Evolutionary conservation across 2,888 invertebrate genomes (phyloP), one percentile per base, ranked within the genome.

Genomic region (Eurois occulta): DNA sequence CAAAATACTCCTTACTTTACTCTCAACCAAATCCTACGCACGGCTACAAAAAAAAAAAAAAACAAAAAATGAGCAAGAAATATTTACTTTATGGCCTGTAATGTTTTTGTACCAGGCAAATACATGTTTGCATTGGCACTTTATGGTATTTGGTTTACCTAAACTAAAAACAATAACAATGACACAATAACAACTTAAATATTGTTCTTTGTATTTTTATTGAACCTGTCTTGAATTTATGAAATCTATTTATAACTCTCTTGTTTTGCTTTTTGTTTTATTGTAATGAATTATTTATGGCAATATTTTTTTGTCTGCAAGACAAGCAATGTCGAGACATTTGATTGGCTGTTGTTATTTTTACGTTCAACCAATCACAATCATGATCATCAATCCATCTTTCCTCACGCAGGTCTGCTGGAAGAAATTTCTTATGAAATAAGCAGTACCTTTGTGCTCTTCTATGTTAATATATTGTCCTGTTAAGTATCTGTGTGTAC

Each of bases 171-270:
- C 35, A 69, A 62, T 38, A 72, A 72, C 46, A 78, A 6, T 41
- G 24, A n/a, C n/a, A n/a, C 64, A 38, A 83, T 83, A 73, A 78
- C 83, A 73, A 78, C 83, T 73, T 28, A 41, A 35, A 62, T n/a
- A n/a, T 38, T 21, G 16, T 4, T 65, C 24, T 64, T 77, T 64
- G 28, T 35, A 18, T 62, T 60, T 32, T 79, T 65, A 55, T 41
- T 32, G 48, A 52, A 62, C 21, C 3, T 21, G 41, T 52, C 5
- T 60, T 62, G 8, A 48, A 46, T 41, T 32, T 41, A 60, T n/a
- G 0, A 55, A 55, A 70, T 38, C 64, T 65, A 38, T 65, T 32
- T 78, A 6, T n/a, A 70, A 46, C 1, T 35, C 4, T 0, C 24
- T 5, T 55, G 7, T 79, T 28, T 55, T 32, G 24, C 32, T 32